Evolutionary conservation across 2,797 vertebrate genomes (phyloP), one percentile per base, ranked within the genome.

Genomic region (Clarias pachynema): DNA sequence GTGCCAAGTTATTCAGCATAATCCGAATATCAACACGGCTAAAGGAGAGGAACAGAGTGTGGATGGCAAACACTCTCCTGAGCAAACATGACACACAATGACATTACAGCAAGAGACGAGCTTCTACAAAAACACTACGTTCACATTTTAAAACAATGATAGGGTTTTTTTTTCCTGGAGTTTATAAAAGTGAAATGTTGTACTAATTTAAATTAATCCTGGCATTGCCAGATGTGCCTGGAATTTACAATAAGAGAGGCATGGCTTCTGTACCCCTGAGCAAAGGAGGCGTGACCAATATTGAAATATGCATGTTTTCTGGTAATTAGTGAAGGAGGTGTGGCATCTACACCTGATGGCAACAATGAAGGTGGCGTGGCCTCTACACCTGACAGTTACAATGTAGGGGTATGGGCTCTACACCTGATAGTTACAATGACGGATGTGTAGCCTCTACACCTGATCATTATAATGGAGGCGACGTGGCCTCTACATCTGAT

Each of bases 1-100:
- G 31, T 84, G 91, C 91, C 91, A 93, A 91, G 74, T 89, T 90
- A 91, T 91, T 89, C 86, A 79, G 81, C 86, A 80, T 79, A 87
- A 93, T 92, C 91, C 84, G 87, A 86, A 84, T 82, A 88, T 89
- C 88, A 92, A 93, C 90, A 93, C 1, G 26, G 81, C 88, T 83
- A 86, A 90, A 81, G 78, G 44, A 65, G 82, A 73, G 83, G 69
- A 70, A 84, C 88, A 40, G 82, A 87, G 80, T 29, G n/a, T 24
- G 79, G 84, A 90, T 92, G 89, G 91, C 91, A 91, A 89, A 90
- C 88, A 84, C 90, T 90, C 87, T 87, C 56, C 12, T 74, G 89
- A 91, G 85, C 90, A 92, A 93, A 92, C 91, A 89, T 80, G 49
- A 78, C 68, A 37, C 85, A 60, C 60, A 73, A 89, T 84, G 82